Conservation (phyloP, 2,113 vertebrate genomes). For the Thamnophis sirtalis region DNA sequence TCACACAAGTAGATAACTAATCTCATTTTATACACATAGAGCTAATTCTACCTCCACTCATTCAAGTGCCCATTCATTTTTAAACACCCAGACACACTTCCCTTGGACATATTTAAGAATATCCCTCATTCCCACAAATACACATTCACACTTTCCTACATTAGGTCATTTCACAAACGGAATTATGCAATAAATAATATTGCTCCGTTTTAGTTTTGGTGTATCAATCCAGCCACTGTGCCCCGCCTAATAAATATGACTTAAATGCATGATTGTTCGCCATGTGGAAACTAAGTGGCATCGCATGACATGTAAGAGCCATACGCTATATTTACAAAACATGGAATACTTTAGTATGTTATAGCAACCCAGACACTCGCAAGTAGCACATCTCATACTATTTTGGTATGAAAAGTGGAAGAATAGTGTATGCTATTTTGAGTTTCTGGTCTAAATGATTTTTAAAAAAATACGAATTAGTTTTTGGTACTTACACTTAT, state of each 20-base stretch:
- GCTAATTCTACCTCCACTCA: neutral
- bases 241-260: neutral
- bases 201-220: neutral
- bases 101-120: neutral
- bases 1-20: neutral
- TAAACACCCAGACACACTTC: neutral
- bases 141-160: neutral
- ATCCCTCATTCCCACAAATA: neutral
- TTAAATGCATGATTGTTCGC: neutral
- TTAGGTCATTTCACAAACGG: neutral
- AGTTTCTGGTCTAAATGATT: neutral
- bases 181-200: neutral
- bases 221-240: neutral
- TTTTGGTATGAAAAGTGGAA: neutral
- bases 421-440: neutral
- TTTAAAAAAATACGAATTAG: neutral
- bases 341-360: neutral
- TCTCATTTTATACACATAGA: neutral
- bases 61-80: neutral
- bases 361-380: neutral
- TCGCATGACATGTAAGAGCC: neutral
- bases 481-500: neutral
- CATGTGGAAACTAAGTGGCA: neutral
- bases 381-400: neutral
- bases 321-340: neutral